These are phyloP conservation scores for Drosophila sturtevanti DNA, from an alignment of 1,140 invertebrate genomes.

Conservation along the genomic window DNA sequence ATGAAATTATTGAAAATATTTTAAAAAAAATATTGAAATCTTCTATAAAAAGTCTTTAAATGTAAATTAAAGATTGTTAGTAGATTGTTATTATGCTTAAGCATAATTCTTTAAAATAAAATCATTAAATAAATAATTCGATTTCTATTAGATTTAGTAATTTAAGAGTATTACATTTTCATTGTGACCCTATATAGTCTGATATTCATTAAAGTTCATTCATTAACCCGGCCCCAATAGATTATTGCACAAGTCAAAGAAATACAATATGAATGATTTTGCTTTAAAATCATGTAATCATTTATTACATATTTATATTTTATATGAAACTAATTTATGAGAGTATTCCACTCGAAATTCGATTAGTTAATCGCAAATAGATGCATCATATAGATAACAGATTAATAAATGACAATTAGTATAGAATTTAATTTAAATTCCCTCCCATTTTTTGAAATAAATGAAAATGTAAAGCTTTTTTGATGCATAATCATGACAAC, in stretches of 20 bases:
- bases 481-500: not conserved
- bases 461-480: not conserved
- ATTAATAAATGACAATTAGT: not conserved
- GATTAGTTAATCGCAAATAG: not conserved
- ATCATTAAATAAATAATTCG: too few species aligned
- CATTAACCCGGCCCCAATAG: not conserved
- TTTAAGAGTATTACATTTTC: too few species aligned
- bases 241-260: constrained; percentile 9
- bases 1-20: too few species aligned
- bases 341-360: not conserved
- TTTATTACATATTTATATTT: not conserved
- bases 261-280: not conserved
- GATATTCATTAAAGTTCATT: not conserved
- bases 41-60: too few species aligned
- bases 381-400: too few species aligned
- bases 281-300: not conserved
- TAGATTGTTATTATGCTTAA: too few species aligned
- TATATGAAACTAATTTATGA: not conserved
- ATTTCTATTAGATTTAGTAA: too few species aligned
- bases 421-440: not conserved
- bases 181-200: too few species aligned
- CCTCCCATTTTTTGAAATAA: not conserved
- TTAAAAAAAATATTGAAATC: too few species aligned
- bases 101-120: too few species aligned
- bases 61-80: too few species aligned